Conservation (phyloP, 1,140 invertebrate species). For the Psilanteris sp. region DNA sequence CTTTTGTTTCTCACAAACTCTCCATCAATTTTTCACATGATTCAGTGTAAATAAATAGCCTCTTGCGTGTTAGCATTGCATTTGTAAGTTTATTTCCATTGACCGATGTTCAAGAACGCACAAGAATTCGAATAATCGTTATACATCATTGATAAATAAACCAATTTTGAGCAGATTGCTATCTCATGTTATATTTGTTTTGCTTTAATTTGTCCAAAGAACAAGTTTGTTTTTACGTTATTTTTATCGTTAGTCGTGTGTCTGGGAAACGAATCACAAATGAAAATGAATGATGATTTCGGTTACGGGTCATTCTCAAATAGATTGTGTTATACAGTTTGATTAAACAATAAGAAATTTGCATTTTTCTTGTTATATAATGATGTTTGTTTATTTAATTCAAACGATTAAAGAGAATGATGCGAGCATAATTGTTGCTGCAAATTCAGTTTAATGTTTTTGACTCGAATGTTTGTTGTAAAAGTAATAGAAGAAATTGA, state of each 20-base stretch:
- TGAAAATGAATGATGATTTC: conserved; percentile 38
- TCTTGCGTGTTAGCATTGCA: conserved; percentile 34
- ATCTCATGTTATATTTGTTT: conserved; percentile 47
- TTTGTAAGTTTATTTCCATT: conserved; percentile 26
- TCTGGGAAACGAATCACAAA: conserved; percentile 37
- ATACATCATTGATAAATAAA: conserved; percentile 12
- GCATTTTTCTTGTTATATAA: too few relatives aligned
- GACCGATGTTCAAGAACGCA: conserved; percentile 6
- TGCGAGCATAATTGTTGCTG: too few relatives aligned
- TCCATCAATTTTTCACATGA: conserved; percentile 28
- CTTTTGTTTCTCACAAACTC: conserved; percentile 24
- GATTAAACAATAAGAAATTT: too few relatives aligned
- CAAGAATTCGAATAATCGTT: conserved; percentile 23
- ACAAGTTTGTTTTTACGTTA: conserved; percentile 31
- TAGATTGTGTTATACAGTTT: conserved; percentile 19
- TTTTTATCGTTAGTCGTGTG: conserved; percentile 49
- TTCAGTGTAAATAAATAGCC: conserved; percentile 49
- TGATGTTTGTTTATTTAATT: too few relatives aligned
- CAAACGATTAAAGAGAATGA: conserved; percentile 5
- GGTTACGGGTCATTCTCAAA: conserved; percentile 58
- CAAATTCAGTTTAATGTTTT: too few relatives aligned
- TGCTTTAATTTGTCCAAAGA: conserved; percentile 47
- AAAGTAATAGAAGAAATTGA: too few relatives aligned
- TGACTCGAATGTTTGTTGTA: too few relatives aligned
- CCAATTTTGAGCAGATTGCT: conserved; percentile 19